Evolutionary conservation across 2,113 vertebrate species (phyloP), one percentile per base, ranked within the genome.

Genomic region (Lycaon pictus): DNA sequence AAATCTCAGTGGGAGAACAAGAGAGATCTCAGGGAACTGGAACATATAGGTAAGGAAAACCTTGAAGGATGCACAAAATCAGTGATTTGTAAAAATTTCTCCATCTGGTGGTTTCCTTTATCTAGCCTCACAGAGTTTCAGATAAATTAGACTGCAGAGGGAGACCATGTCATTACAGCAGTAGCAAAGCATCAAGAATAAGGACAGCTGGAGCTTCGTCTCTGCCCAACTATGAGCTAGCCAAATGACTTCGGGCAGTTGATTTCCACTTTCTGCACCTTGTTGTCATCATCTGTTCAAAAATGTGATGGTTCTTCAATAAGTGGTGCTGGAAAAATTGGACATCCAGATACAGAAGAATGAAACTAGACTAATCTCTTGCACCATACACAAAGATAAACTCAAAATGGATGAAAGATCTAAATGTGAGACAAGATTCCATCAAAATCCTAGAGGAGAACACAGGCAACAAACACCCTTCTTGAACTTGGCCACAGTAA

Each of bases 161-260:
- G 7, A 69, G 74, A 86, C 2, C 6, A 13, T 0, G 20, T 19
- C 20, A 13, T 55, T 20, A 48, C 19, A 58, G 19, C 5, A 56
- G 29, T 20, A 15, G 5, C 8, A 62, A 32, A 10, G 20, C 23
- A 0, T 2, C 16, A 11, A 2, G 8, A 32, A 58, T 67, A 69
- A 8, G 48, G 16, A 62, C 48, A 48, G 8, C 3, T 1, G 23
- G 7, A 2, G 8, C 2, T 27, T 60, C 20, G 6, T 16, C n/a
- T 25, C 11, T 3, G 4, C 15, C 58, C 87, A 23, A 5, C 17
- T 12, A 1, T 3, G 16, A 80, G 35, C 6, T 25, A 55, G 19
- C 48, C 4, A 8, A 72, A 72, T 65, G 17, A 60, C 9, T 60
- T 51, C 29, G 13, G 20, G 10, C 17, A 43, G 29, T n/a, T 56